Base-by-base conservation (phyloP, 1,140 invertebrate genomes). In the Tetragnatha versicolor region DNA sequence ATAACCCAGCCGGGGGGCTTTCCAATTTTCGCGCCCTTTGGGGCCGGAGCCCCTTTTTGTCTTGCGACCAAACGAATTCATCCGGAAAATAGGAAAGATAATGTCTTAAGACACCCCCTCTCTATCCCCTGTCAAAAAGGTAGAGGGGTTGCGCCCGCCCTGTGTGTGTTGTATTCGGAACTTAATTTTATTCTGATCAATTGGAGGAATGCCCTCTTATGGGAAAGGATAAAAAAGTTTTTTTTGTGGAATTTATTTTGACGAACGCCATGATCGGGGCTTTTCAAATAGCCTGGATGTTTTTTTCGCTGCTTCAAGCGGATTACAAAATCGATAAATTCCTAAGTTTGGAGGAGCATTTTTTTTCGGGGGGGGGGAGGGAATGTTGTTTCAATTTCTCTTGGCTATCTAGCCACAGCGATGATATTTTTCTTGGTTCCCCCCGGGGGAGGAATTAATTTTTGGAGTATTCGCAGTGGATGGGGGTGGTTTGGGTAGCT, bases 121-220 rank as follows among this genome's bases (percentile, higher is more conserved):
- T 72, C 35, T 53, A 17, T 69, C 14, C 42, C 55, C 31, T 33
- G 55, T 31, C 29, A 58, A 20, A 58, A 33, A 31, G 29, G 55
- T 33, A 31, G 20, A 58, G 55, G 29, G 55, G 55, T 31, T 31
- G 27, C 14, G 29, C 29, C 20, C n/a, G n/a, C n/a, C n/a, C n/a
- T n/a, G n/a, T n/a, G n/a, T n/a, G n/a, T n/a, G n/a, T n/a, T n/a
- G 9, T 14, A 22, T 9, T 22, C 33, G 45, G 45, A 72, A 72
- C 69, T 72, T 72, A 58, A 72, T 72, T 72, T 72, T 25, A 72
- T 55, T 55, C 69, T 72, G 69, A 72, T 72, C 53, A 72, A 72
- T 55, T 51, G 25, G 29, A 27, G 53, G 37, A 20, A 37, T 39
- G 42, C 17, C 42, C 10, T 22, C 9, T 63, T n/a, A n/a, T n/a